Evolutionary conservation across 2,888 invertebrate genomes (phyloP), one percentile per base, ranked within the genome.

Genomic region (Julus scandinavius): DNA sequence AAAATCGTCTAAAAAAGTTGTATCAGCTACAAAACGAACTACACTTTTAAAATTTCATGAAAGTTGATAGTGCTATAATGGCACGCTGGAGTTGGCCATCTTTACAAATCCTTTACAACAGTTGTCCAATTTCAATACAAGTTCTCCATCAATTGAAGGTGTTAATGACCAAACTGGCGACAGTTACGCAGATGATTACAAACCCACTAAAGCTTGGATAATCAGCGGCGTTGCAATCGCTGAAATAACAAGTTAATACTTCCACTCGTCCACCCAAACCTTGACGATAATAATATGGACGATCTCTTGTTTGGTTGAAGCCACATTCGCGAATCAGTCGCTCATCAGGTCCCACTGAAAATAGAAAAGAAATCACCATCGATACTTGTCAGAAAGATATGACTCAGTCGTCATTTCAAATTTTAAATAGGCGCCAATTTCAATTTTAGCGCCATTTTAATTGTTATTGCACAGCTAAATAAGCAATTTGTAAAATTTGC

Each of bases 251-350:
- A 88, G 97, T 96, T 93, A 97, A 97, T 40, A 97, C 97, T 92
- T 96, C 96, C 92, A 97, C 97, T 90, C 97, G 94, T 17, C 97
- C 97, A 11, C 97, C 97, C 91, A 97, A 97, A 45, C 97, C 97
- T 88, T 97, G 96, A 90, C 97, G 94, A 91, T 96, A 96, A 93
- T 97, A 97, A 92, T 97, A 97, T 88, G 94, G 94, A 89, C 95
- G 95, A 92, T 95, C 94, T 92, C 95, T 95, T 90, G 94, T 94
- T 90, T 95, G 95, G 90, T 96, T 95, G 94, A 95, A 96, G 15
- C 97, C 97, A 91, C 97, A 97, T 90, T 94, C 94, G 90, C 97
- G 94, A 90, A 97, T 96, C 85, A 96, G 94, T 91, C 97, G 94
- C 15, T 89, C 89, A 38, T 89, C 89, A 15, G 89, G 90, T 91